These are phyloP conservation scores for Poeciliopsis gracilis DNA, from an alignment of 2,797 vertebrate species.

Conservation along the genomic window DNA sequence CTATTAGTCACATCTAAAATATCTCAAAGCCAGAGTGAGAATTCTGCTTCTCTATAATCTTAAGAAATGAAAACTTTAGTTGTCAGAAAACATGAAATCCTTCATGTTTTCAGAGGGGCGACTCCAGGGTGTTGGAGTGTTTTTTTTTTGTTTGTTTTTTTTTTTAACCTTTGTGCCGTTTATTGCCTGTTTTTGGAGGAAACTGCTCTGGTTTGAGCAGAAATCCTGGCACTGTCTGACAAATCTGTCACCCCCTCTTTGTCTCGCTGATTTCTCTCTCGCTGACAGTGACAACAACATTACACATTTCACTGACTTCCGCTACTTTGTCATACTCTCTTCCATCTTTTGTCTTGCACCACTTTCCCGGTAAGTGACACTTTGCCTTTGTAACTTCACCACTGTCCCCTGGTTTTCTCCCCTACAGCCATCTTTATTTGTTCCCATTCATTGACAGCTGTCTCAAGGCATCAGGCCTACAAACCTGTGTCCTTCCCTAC, in stretches of 20 bases:
- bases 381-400: slow-evolving; percentile 40
- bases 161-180: neutral
- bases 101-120: slow-evolving; percentile 15
- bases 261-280: slow-evolving; percentile 30
- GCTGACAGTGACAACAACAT: slow-evolving; percentile 52
- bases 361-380: slow-evolving; percentile 38
- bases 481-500: slow-evolving; percentile 34
- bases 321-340: slow-evolving; percentile 48
- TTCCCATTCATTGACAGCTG: slow-evolving; percentile 63
- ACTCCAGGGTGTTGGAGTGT: neutral
- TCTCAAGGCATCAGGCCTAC: slow-evolving; percentile 51
- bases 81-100: neutral
- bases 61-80: neutral
- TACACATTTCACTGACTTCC: slow-evolving; percentile 42
- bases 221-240: slow-evolving; percentile 25
- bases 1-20: neutral
- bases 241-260: slow-evolving; percentile 40
- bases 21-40: neutral
- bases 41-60: neutral
- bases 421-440: slow-evolving; percentile 39
- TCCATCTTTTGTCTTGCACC: slow-evolving; percentile 27
- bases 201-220: slow-evolving; percentile 31
- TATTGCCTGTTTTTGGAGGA: slow-evolving; percentile 32
- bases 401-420: slow-evolving; percentile 12
- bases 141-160: neutral